These are phyloP conservation scores for Chloropsis cyanopogon DNA, from an alignment of 2,113 vertebrate genomes.

Conservation along the genomic window DNA sequence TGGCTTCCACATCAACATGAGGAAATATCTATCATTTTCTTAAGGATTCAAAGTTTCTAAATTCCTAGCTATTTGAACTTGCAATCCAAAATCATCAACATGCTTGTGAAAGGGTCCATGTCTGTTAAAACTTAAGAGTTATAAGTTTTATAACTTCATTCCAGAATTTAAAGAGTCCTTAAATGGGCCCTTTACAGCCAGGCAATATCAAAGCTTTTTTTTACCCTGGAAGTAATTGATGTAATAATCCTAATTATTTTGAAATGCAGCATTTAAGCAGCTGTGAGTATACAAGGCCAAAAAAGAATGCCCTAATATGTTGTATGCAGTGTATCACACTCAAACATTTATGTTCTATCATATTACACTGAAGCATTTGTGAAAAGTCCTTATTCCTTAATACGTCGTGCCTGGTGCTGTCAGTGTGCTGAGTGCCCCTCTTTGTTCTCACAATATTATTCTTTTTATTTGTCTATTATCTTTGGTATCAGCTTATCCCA, in stretches of 20 bases:
- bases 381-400: background rate
- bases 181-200: background rate
- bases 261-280: background rate
- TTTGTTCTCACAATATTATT: background rate
- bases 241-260: background rate
- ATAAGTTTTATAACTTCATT: no score
- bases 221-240: background rate
- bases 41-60: background rate
- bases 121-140: background rate
- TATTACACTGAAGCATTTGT: background rate
- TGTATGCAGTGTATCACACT: background rate
- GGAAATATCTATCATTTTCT: background rate
- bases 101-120: background rate
- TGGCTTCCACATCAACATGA: background rate
- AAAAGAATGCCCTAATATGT: background rate
- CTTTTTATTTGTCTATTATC: background rate
- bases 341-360: background rate
- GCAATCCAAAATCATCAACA: background rate
- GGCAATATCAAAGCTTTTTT: background rate
- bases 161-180: background rate
- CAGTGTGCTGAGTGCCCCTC: background rate
- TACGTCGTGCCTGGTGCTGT: accelerated
- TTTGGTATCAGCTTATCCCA: background rate
- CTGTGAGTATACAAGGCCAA: background rate
- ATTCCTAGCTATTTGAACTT: background rate